Evolutionary conservation across 2,797 vertebrate genomes (phyloP), one percentile per base, ranked within the genome.

Genomic region (Remorina albescens): DNA sequence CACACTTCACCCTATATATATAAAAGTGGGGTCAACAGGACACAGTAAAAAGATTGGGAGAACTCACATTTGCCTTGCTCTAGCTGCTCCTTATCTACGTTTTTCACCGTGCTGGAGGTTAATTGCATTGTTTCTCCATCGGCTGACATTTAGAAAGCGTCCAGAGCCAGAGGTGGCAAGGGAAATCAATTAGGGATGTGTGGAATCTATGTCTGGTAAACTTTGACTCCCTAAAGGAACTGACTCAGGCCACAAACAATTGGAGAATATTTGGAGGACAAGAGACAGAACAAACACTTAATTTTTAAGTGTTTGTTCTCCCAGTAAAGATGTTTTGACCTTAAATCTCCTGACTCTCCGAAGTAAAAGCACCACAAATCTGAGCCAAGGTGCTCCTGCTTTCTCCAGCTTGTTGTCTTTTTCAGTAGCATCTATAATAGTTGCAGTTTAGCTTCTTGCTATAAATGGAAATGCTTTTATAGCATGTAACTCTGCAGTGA

Each of bases 141-240:
- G 26, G 49, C 65, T 69, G 86, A 75, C 81, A 85, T 87, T 89
- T 83, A 79, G 84, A 82, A 84, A 70, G 34, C 70, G 58, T 68
- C 41, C n/a, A 18, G 59, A 60, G 60, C 36, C 30, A 60, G 58
- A 55, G 53, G n/a, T 72, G 63, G 58, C 16, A 3, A 46, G 51
- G 63, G 51, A 78, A 81, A 82, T 83, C 64, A 71, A 62, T 83
- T 78, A 62, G 41, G 34, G 39, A 36, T 36, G 55, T 19, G 46
- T 65, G 25, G 28, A 15, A 44, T 34, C 50, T 62, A 30, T 60
- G 47, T 67, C 73, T 54, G 72, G 39, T 44, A 66, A 49, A 49
- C 32, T 86, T 83, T 83, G 82, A 82, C 78, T 71, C 78, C 83
- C 69, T 64, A 41, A 75, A 71, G 57, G 68, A 83, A 81, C 61